Evolutionary conservation across 2,113 vertebrate genomes (phyloP).

Genomic region (Tympanuchus pallidicinctus): DNA sequence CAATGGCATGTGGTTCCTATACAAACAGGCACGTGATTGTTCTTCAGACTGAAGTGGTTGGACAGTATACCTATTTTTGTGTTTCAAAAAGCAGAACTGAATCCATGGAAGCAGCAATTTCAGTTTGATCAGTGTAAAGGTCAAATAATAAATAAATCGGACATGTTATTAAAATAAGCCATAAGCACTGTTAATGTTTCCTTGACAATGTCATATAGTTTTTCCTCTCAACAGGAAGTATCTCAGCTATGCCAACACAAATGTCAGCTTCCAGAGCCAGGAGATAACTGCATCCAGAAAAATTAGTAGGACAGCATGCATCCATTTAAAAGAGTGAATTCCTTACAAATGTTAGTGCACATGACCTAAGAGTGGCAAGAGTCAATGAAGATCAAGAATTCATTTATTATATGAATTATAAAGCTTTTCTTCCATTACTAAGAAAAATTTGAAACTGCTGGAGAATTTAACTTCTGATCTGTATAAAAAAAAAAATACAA

Average conservation of each 20-base stretch:
- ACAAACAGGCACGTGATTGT: not conserved
- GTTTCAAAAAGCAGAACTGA: not conserved
- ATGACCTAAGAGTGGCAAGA: not conserved
- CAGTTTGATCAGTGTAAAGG: conserved; percentile 3
- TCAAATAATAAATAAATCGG: conserved; percentile 8
- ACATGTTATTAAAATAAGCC: conserved; percentile 29
- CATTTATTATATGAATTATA: not conserved
- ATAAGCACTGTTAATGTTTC: conserved; percentile 45
- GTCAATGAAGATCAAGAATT: not conserved
- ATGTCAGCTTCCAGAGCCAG: not conserved
- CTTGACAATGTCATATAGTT: conserved; percentile 44
- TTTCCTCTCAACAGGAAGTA: conserved; percentile 35
- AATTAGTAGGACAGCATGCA: not conserved
- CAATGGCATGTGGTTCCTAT: not conserved
- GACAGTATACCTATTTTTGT: not conserved
- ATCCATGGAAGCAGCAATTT: not conserved
- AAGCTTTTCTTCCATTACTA: fast-evolving
- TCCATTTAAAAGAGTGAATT: not conserved
- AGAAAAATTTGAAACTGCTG: not conserved
- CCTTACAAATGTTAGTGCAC: not conserved
- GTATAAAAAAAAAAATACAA: not conserved
- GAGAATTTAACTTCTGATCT: not conserved
- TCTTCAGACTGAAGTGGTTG: not conserved
- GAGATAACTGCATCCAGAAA: conserved; percentile 7
- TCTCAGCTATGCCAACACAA: not conserved